Evolutionary conservation across 64 coral and sea anemone species (phyloP).

Genomic region (Anthopleura sola): DNA sequence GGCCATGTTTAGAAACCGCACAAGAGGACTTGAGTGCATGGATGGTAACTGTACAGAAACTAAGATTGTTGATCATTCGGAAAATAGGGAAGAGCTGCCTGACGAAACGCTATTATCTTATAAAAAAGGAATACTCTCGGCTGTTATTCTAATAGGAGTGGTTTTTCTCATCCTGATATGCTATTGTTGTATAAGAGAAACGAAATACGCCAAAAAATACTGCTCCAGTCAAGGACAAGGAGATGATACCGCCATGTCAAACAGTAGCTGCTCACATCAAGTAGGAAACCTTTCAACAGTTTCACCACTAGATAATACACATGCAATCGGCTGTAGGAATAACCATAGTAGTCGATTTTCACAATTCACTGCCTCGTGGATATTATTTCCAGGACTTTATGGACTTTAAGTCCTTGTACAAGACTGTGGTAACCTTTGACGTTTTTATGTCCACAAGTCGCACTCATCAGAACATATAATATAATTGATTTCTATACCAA

Average conservation of each 20-base stretch:
- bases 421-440: too few species aligned
- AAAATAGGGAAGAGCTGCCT: background rate
- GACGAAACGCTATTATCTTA: background rate
- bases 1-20: background rate
- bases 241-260: background rate
- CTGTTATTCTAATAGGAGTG: conserved; percentile 34
- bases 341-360: background rate
- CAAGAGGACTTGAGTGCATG: background rate
- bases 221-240: background rate
- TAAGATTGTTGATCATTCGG: background rate
- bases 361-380: conserved; percentile 3
- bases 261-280: conserved; percentile 2
- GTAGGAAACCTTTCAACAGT: background rate
- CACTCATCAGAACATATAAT: too few species aligned
- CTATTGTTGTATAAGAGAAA: conserved; percentile 35
- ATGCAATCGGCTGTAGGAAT: background rate
- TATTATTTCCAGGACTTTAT: conserved; percentile 24
- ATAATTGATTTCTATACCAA: too few species aligned
- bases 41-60: background rate
- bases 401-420: too few species aligned
- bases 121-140: conserved; percentile 37
- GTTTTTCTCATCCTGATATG: conserved; percentile 38
- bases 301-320: background rate
- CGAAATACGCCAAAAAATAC: conserved; percentile 13
- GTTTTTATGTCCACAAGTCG: too few species aligned